Evolutionary conservation across 2,888 invertebrate species (phyloP).

Genomic region (Xestia c-nigrum): DNA sequence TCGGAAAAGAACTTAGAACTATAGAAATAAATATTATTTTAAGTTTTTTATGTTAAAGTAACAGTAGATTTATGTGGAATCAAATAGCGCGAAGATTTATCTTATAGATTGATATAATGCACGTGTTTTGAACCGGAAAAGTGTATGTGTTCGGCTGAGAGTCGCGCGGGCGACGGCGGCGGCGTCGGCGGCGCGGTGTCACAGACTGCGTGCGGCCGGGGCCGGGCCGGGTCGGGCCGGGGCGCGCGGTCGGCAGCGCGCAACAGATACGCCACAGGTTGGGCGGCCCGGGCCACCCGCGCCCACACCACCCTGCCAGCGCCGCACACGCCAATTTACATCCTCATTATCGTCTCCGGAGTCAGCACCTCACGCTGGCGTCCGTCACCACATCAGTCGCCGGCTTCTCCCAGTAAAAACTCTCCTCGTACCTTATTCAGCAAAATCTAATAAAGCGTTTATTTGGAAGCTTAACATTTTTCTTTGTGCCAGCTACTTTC

Average conservation of each 20-base stretch:
- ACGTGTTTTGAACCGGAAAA: slow-evolving; percentile 83
- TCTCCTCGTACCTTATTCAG: slow-evolving; percentile 49
- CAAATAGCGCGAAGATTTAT: slow-evolving; percentile 66
- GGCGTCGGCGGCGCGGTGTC: slow-evolving; percentile 67
- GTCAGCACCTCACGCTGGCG: slow-evolving; percentile 74
- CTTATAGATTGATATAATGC: slow-evolving; percentile 62
- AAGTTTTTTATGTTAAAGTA: slow-evolving; percentile 6
- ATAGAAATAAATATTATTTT: slow-evolving; percentile 18
- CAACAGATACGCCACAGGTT: slow-evolving; percentile 90
- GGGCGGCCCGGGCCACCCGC: slow-evolving; percentile 85
- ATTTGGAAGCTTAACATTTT: slow-evolving; percentile 60
- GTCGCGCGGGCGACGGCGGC: slow-evolving; percentile 62
- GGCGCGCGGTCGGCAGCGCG: slow-evolving; percentile 80
- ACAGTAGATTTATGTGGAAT: slow-evolving; percentile 19
- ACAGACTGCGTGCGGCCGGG: slow-evolving; percentile 71
- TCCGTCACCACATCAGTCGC: slow-evolving; percentile 65
- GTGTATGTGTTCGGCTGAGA: slow-evolving; percentile 67
- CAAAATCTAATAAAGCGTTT: slow-evolving; percentile 66
- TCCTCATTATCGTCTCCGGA: slow-evolving; percentile 85
- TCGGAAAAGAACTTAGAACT: slow-evolving; percentile 32
- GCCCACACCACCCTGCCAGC: slow-evolving; percentile 64
- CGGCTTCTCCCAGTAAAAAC: slow-evolving; percentile 59
- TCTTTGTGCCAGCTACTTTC: slow-evolving; percentile 61
- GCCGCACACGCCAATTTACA: slow-evolving; percentile 84
- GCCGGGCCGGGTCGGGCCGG: slow-evolving; percentile 64